Base-by-base conservation (phyloP, 2,797 vertebrate species). In the Coracias cyanogaster region DNA sequence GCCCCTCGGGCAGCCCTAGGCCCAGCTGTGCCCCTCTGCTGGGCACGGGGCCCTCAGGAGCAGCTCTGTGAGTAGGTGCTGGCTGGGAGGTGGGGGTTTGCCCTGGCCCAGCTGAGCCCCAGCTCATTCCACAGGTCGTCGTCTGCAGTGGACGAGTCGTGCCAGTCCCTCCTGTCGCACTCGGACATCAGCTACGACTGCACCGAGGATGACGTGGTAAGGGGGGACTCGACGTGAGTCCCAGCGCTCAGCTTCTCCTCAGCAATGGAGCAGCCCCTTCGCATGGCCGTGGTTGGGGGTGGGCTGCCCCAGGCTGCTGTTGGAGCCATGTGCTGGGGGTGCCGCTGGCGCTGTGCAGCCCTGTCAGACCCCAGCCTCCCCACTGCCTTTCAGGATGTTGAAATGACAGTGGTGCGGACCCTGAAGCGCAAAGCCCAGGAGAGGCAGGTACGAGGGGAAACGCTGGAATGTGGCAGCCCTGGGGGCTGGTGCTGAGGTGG, bases 341-440 rank as follows among this genome's bases (percentile, higher is more conserved):
- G 51, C 10, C 31, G 18, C 19, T 31, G 29, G 39, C 43, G 24
- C 58, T 4, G 1, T 55, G 28, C 26, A 61, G 66, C 62, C 31
- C 33, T 58, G 29, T 35, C 48, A 37, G 26, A 20, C 29, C 49
- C 69, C 9, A 21, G 39, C 28, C 35, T 69, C 48, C 14, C 28
- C 1, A 0, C 61, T 97, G 46, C 45, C n/a, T 92, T 96, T 85
- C 95, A 99, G 99, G 98, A 98, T 60, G 90, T 98, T 77, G 98
- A 98, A 78, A 65, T 91, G 0, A 95, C 96, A 0, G 55, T 96
- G 25, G 95, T 98, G 8, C 98, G 96, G 94, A 98, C 98, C 14
- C 97, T 98, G 86, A 98, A 97, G 82, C 98, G 98, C 52, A 98
- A 98, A 90, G 96, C 94, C 70, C 94, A 98, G 43, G 98, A 99